Percentiles rank a stretch among this genome's conserved stretches.
Conservation (phyloP, 2,113 vertebrate genomes). For the Pampusana beccarii region DNA sequence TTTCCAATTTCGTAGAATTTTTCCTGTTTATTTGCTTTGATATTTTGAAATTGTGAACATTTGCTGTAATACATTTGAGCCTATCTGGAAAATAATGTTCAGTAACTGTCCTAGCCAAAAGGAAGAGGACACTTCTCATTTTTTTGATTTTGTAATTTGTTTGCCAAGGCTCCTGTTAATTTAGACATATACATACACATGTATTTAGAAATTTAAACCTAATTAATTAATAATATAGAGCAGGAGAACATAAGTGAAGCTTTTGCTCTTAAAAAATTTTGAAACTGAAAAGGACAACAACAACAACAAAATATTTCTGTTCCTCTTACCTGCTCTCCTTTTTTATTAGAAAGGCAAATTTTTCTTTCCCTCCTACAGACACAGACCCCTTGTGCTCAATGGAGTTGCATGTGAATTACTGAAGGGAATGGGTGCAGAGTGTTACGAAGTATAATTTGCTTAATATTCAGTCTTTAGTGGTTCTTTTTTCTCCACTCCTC, state of each 20-base stretch:
- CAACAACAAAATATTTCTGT: background rate
- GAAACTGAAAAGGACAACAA: background rate
- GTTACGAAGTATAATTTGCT: background rate
- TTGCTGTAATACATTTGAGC: background rate
- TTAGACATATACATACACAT: background rate
- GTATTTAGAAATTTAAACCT: background rate
- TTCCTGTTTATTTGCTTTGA: background rate
- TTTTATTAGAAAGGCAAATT: background rate
- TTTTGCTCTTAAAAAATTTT: background rate
- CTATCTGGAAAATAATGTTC: background rate
- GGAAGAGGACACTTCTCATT: background rate
- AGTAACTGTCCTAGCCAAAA: background rate
- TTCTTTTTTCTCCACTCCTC: background rate
- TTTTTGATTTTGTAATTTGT: background rate
- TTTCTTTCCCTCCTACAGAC: background rate
- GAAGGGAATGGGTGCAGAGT: background rate
- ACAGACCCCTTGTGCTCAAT: background rate
- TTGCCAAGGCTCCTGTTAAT: background rate
- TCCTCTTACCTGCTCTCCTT: background rate
- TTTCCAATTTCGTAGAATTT: background rate
- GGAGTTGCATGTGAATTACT: background rate
- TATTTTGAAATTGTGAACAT: background rate
- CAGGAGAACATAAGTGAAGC: background rate
- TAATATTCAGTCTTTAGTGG: background rate
- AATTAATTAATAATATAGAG: background rate